These are phyloP conservation scores for Lagopus leucura DNA, from an alignment of 2,113 vertebrate species.

Conservation along the genomic window DNA sequence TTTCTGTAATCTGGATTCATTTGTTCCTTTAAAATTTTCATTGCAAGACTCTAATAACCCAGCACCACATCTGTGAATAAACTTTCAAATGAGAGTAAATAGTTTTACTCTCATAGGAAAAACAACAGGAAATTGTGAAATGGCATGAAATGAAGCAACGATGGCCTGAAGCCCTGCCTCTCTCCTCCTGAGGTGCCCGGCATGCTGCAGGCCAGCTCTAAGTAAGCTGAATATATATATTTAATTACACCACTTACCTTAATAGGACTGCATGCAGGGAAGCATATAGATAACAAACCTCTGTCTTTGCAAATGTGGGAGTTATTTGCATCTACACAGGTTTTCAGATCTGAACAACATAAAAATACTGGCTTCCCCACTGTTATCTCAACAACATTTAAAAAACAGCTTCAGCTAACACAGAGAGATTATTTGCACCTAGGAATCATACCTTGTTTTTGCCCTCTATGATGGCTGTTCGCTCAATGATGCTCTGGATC, in stretches of 20 bases:
- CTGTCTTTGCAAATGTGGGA: not conserved
- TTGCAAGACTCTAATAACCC: not conserved
- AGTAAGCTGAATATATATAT: not conserved
- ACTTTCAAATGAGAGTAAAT: conserved; percentile 26
- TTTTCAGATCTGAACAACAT: not conserved
- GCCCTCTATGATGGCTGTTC: conserved; percentile 86
- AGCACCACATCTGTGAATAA: not conserved
- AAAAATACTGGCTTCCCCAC: not conserved
- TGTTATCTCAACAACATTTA: not conserved
- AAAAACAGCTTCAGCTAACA: not conserved
- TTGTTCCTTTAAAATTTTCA: not conserved
- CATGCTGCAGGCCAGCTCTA: not conserved
- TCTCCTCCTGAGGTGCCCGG: not conserved
- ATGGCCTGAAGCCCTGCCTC: not conserved
- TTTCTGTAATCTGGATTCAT: not conserved
- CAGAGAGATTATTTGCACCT: not conserved
- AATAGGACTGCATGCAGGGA: not conserved
- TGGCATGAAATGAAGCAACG: conserved; percentile 17
- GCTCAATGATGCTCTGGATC: conserved; percentile 88
- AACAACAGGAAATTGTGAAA: conserved; percentile 40
- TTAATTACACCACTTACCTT: not conserved
- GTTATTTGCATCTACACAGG: not conserved
- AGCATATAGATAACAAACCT: not conserved
- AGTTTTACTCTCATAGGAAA: conserved; percentile 15
- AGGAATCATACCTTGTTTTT: conserved; percentile 88